phyloP scores from a whole-genome alignment of 53 echinoderm and acorn worm species.

The Arbacia lixula region DNA sequence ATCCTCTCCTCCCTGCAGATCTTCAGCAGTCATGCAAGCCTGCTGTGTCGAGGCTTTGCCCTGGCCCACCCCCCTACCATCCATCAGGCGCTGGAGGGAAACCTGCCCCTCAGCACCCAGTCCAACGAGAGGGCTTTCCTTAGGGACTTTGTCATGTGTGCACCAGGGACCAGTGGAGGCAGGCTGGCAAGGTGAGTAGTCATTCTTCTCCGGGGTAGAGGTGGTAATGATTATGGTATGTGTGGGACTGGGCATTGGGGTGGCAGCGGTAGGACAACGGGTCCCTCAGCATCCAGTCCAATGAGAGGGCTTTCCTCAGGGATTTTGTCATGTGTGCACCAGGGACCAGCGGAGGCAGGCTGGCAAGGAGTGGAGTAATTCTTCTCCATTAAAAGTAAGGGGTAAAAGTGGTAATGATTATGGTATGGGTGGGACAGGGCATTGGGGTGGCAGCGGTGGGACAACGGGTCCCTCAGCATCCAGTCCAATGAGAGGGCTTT shows the following conservation, averaged over 20 bases:
- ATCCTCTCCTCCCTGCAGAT: conserved; percentile 59
- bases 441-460: too few relatives aligned
- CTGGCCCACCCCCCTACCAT: conserved; percentile 83
- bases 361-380: too few relatives aligned
- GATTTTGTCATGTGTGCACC: conserved; percentile 82
- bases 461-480: conserved; percentile 79
- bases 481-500: conserved; percentile 91
- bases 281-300: conserved; percentile 78
- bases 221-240: too few relatives aligned
- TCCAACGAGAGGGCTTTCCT: conserved; percentile 90
- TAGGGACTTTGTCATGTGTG: conserved; percentile 91
- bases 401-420: too few relatives aligned
- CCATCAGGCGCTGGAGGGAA: conserved; percentile 89
- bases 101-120: conserved; percentile 82
- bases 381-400: too few relatives aligned
- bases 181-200: conserved; percentile 81
- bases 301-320: conserved; percentile 75
- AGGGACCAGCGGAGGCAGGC: conserved; percentile 76
- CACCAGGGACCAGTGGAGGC: conserved; percentile 88
- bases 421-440: too few relatives aligned
- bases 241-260: too few relatives aligned
- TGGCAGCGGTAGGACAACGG: conserved; percentile 73
- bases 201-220: too few relatives aligned
- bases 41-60: conserved; percentile 89
- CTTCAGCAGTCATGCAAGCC: conserved; percentile 78